Percentiles rank a stretch among this genome's conserved stretches.
Evolutionary conservation across 2,797 vertebrate genomes (phyloP).

Genomic region (Scleropages formosus): DNA sequence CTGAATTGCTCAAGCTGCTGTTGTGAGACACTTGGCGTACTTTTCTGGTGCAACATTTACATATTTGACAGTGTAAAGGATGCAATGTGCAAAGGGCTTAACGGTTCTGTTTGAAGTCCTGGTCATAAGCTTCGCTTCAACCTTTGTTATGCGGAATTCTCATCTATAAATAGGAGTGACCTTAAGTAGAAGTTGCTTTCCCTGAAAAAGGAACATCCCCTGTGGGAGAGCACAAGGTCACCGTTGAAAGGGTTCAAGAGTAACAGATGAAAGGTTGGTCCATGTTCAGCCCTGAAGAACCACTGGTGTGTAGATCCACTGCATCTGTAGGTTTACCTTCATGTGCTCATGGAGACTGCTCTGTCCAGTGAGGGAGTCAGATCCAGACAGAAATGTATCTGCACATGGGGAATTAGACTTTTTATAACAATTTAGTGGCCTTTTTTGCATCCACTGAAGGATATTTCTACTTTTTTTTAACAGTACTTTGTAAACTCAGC

Average conservation of each 20-base stretch:
- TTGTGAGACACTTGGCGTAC: neutral
- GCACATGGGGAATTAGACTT: neutral
- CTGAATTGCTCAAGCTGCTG: neutral
- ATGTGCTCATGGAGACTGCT: neutral
- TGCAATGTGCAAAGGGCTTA: neutral
- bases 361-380: neutral
- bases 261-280: neutral
- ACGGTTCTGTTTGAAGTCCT: neutral
- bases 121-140: neutral
- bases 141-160: conserved; percentile 1
- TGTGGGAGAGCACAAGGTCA: neutral
- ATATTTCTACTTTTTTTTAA: conserved; percentile 57
- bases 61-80: neutral
- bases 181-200: conserved; percentile 6
- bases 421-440: conserved; percentile 35
- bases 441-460: conserved; percentile 56
- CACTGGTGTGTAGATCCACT: too few species aligned
- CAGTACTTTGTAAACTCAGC: conserved; percentile 58
- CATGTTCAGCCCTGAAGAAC: neutral
- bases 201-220: neutral
- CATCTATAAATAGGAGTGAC: neutral
- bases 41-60: neutral
- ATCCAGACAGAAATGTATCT: conserved; percentile 8
- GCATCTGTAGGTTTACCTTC: too few species aligned
- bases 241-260: neutral